phyloP scores from a whole-genome alignment of 2,888 invertebrate species.

The Aethes cnicana region DNA sequence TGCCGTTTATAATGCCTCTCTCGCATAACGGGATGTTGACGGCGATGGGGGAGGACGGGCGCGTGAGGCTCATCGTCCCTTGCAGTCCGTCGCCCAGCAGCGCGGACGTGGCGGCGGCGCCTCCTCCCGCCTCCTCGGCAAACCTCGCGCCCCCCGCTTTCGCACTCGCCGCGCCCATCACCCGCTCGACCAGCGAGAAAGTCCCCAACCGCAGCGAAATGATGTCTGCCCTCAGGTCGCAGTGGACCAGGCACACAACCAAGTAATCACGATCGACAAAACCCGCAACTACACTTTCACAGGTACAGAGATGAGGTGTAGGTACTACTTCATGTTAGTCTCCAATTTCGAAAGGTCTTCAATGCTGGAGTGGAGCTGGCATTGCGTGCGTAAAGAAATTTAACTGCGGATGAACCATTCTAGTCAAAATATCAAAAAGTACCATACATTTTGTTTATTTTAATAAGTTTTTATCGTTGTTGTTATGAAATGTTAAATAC shows the following conservation, averaged over 20 bases:
- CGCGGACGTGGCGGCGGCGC: conserved; percentile 54
- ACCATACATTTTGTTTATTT: no score
- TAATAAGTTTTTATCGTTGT: no score
- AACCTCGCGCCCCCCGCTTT: conserved; percentile 63
- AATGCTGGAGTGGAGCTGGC: no score
- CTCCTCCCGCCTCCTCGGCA: conserved; percentile 48
- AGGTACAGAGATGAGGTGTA: no score
- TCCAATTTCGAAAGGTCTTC: no score
- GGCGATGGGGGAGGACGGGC: conserved; percentile 83
- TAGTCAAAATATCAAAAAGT: no score
- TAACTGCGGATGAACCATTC: no score
- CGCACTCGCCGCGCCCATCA: conserved; percentile 85
- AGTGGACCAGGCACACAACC: conserved; percentile 94
- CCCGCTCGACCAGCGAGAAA: conserved; percentile 92
- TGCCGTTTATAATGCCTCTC: conserved; percentile 86
- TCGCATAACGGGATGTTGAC: conserved; percentile 84
- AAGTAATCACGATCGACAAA: no score
- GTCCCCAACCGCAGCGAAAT: conserved; percentile 92
- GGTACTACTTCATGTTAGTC: no score
- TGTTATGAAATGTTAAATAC: no score
- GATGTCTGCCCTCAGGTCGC: conserved; percentile 90
- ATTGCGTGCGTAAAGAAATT: no score
- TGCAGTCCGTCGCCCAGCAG: conserved; percentile 76
- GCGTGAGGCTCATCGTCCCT: conserved; percentile 84
- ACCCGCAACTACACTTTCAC: no score